Base-by-base conservation (phyloP, 2,113 vertebrate genomes). In the Hippocampus abdominalis region DNA sequence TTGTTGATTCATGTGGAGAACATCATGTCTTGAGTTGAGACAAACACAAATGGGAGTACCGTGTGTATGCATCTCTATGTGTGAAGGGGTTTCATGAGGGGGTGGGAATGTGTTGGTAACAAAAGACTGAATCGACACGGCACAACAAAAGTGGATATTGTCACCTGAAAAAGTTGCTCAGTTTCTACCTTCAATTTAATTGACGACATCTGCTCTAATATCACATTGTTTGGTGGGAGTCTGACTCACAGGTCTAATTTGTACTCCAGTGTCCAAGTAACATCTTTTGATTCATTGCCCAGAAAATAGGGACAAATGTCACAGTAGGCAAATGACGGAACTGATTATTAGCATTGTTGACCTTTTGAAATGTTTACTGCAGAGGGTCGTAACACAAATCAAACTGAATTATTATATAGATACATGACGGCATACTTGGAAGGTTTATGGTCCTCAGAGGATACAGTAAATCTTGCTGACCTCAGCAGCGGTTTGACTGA, bases 1-100 rank as follows among this genome's bases (percentile, higher is more conserved):
- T 53, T 77, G 63, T 75, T 71, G 77, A 84, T 87, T 84, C 89
- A 70, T 40, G 72, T 73, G 69, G 72, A 64, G 73, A 67, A 82
- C 82, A 81, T 81, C 69, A 49, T 71, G 71, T 53, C 70, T 66
- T n/a, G 29, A 64, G 77, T 72, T 78, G 73, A 81, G 32, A 63
- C 60, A n/a, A 63, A 42, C 29, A 18, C 61, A 70, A 12, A 23
- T 8, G 2, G 23, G 23, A 42, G 73, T 72, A 46, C 63, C 63
- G 1, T 32, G 23, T 0, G 25, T 40, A 62, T 23, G 61, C 68
- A 15, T 54, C 32, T 42, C 29, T 39, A 13, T 32, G 21, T 39
- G 70, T 36, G 15, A 21, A 23, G 1, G 32, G 11, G 40, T 29
- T 16, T 42, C 2, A 59, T 32, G 32, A 39, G 4, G 48, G 36